These are phyloP conservation scores for Drosophila longiperda DNA, from an alignment of 2,888 invertebrate species.

Conservation along the genomic window DNA sequence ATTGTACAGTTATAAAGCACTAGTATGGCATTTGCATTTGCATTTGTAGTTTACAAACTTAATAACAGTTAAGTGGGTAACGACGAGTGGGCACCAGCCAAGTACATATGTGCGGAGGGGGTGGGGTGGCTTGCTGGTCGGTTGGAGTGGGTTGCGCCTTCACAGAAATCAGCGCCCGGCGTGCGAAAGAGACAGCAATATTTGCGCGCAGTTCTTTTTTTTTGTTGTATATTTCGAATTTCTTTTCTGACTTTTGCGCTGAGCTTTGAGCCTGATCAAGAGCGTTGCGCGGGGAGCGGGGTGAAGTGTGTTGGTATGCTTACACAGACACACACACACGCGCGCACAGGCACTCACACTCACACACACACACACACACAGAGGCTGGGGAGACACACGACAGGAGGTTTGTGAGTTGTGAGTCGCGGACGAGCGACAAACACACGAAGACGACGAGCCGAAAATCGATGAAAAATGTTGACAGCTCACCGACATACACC, in stretches of 20 bases:
- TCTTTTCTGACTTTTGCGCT: slow-evolving; percentile 4
- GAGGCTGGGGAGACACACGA: slow-evolving; percentile 34
- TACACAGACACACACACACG: slow-evolving; percentile 57
- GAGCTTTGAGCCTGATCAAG: slow-evolving; percentile 32
- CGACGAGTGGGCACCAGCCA: slow-evolving; percentile 3
- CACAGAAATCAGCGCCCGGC: slow-evolving; percentile 50
- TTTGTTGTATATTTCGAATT: background rate
- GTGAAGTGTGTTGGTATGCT: slow-evolving; percentile 42
- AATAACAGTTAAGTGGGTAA: slow-evolving; percentile 51
- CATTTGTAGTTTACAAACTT: slow-evolving; percentile 55
- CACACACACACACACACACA: slow-evolving; percentile 19
- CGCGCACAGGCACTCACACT: slow-evolving; percentile 33
- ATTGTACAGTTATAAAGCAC: slow-evolving; percentile 81
- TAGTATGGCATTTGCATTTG: slow-evolving; percentile 69
- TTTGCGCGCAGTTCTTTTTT: slow-evolving; percentile 5
- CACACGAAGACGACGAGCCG: slow-evolving; percentile 57
- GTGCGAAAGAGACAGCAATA: slow-evolving; percentile 52
- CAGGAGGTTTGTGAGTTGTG: slow-evolving; percentile 41
- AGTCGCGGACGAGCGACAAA: slow-evolving; percentile 29
- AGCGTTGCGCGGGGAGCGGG: slow-evolving; percentile 15
- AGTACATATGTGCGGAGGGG: background rate
- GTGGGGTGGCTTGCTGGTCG: background rate
- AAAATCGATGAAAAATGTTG: slow-evolving; percentile 65
- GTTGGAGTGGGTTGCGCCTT: slow-evolving; percentile 13
- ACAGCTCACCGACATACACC: slow-evolving; percentile 49